Conservation (phyloP, 2,888 invertebrate species). For the Papilio protenor region DNA sequence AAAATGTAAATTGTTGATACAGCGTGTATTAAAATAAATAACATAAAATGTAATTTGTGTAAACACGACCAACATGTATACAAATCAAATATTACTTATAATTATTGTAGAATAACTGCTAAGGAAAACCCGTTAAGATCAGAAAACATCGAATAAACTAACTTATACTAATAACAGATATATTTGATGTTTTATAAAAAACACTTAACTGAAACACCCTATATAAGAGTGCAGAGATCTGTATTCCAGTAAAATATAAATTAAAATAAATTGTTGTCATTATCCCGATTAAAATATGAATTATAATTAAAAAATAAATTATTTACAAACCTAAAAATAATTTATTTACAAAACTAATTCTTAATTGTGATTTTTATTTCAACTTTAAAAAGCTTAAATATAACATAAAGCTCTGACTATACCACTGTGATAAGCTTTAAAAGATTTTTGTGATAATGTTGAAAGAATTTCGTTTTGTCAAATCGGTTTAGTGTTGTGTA, state of each 20-base stretch:
- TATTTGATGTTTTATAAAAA: slow-evolving; percentile 21
- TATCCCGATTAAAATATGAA: background rate
- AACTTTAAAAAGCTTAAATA: slow-evolving; percentile 38
- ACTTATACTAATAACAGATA: slow-evolving; percentile 10
- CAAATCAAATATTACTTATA: slow-evolving; percentile 8
- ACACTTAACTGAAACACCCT: slow-evolving; percentile 20
- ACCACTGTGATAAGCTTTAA: slow-evolving; percentile 3
- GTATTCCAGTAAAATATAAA: slow-evolving; percentile 31
- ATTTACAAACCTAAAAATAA: slow-evolving; percentile 52
- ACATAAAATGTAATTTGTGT: slow-evolving; percentile 28
- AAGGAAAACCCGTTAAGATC: slow-evolving; percentile 40
- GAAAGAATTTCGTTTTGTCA: background rate
- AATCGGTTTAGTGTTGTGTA: background rate
- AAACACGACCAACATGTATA: slow-evolving; percentile 22
- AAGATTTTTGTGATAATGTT: background rate
- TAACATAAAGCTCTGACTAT: slow-evolving; percentile 18
- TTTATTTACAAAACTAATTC: slow-evolving; percentile 57
- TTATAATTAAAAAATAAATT: slow-evolving; percentile 43
- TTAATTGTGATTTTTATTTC: slow-evolving; percentile 46
- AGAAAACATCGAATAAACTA: slow-evolving; percentile 32
- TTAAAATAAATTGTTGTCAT: slow-evolving; percentile 23
- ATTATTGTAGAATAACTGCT: slow-evolving; percentile 15
- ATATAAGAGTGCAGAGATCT: slow-evolving; percentile 39
- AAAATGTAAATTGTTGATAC: slow-evolving; percentile 1
- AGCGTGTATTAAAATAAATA: slow-evolving; percentile 20